Percentiles rank a stretch among this genome's conserved stretches.
Evolutionary conservation across 1,140 invertebrate species (phyloP).

Genomic region (Brachionus paranguensis): DNA sequence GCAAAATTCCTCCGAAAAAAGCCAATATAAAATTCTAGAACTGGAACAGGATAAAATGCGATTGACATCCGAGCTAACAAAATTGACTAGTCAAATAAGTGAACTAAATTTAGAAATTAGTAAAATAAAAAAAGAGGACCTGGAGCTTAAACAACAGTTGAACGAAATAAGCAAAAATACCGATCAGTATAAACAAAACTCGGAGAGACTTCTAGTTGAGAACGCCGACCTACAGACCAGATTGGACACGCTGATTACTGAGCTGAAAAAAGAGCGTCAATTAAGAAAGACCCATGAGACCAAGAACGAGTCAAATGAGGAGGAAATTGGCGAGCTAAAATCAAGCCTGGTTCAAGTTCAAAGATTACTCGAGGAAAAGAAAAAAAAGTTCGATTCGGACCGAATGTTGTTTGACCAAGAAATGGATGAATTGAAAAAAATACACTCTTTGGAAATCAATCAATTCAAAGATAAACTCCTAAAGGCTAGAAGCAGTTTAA

Average conservation of each 20-base stretch:
- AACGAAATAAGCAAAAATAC: constrained; percentile 42
- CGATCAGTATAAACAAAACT: constrained; percentile 44
- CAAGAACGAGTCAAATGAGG: constrained; percentile 44
- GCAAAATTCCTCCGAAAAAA: constrained; percentile 48
- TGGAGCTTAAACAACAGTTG: constrained; percentile 46
- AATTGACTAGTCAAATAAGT: constrained; percentile 46
- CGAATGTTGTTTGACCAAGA: constrained; percentile 48
- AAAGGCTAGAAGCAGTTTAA: constrained; percentile 46
- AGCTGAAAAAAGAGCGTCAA: constrained; percentile 47
- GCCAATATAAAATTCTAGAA: constrained; percentile 49
- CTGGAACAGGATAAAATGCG: constrained; percentile 56
- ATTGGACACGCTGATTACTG: constrained; percentile 45
- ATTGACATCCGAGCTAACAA: constrained; percentile 47
- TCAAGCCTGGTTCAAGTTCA: constrained; percentile 45
- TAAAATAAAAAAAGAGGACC: constrained; percentile 46
- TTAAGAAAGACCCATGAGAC: constrained; percentile 45
- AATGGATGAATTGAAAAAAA: constrained; percentile 47
- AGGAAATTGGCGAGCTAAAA: constrained; percentile 49
- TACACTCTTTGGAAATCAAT: constrained; percentile 48
- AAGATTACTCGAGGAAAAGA: constrained; percentile 45
- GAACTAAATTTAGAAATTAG: constrained; percentile 48
- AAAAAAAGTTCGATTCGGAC: constrained; percentile 48
- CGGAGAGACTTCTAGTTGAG: constrained; percentile 45
- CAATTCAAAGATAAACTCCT: constrained; percentile 46
- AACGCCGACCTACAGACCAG: constrained; percentile 46